Evolutionary conservation across 1,140 invertebrate genomes (phyloP).

Genomic region (Caenorhabditis brenneri): DNA sequence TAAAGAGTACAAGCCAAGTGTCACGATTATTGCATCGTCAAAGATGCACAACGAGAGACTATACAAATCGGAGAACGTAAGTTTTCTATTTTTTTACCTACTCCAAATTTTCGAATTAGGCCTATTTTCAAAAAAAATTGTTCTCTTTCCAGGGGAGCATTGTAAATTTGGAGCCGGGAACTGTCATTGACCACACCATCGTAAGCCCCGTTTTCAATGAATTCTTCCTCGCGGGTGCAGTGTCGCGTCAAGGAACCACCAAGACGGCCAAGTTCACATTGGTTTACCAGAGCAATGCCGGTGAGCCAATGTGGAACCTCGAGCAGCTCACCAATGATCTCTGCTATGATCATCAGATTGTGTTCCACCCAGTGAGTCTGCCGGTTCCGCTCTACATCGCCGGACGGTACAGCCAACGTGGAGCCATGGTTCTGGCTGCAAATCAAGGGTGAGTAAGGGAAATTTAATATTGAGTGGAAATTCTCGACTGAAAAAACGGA

Average conservation of each 20-base stretch:
- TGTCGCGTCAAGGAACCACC: slow-evolving; percentile 46
- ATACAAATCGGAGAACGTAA: slow-evolving; percentile 36
- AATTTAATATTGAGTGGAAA: too few species aligned
- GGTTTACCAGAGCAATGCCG: not conserved
- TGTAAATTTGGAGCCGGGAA: slow-evolving; percentile 49
- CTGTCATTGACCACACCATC: slow-evolving; percentile 39
- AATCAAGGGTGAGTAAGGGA: too few species aligned
- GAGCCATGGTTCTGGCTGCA: not conserved
- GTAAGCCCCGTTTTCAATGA: slow-evolving; percentile 34
- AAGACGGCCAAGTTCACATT: slow-evolving; percentile 41
- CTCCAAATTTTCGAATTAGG: too few species aligned
- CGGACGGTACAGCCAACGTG: slow-evolving; percentile 46
- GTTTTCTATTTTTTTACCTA: too few species aligned
- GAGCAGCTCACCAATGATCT: slow-evolving; percentile 47
- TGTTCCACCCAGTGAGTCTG: slow-evolving; percentile 29
- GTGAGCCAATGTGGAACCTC: not conserved
- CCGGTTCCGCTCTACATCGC: slow-evolving; percentile 49
- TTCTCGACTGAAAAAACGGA: too few species aligned
- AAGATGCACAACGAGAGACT: slow-evolving; percentile 40
- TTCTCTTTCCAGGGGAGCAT: slow-evolving; percentile 4
- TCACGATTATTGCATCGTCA: not conserved
- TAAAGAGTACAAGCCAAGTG: not conserved
- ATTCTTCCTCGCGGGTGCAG: slow-evolving; percentile 40
- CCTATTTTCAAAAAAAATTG: too few species aligned
- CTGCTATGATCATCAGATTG: slow-evolving; percentile 50